Evolutionary conservation across 2,113 vertebrate species (phyloP), one percentile per base, ranked within the genome.

Genomic region (Xenopus borealis): DNA sequence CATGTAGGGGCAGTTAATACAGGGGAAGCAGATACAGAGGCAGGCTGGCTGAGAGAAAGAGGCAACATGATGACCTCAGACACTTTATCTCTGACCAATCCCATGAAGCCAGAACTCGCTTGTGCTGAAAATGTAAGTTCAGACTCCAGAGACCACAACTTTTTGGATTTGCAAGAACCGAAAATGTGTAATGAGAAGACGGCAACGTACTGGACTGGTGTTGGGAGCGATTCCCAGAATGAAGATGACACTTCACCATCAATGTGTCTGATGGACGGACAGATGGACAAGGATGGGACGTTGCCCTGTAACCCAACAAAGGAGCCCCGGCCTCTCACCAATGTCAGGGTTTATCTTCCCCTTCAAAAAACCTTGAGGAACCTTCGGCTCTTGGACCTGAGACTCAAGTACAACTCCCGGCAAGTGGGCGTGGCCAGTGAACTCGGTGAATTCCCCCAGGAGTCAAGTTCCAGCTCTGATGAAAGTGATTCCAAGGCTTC

Each of bases 181-280:
- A 76, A 69, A 69, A 69, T 76, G 66, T 76, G 73, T 44, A 76
- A 63, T 55, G 73, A 76, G 33, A 62, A 55, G 27, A 76, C 66
- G 0, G 66, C 73, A 27, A 76, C 73, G 4, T 76, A 76, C 19
- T 76, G 73, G 73, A 76, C 66, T 9, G 73, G 66, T 2, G 73
- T 59, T 14, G 59, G 66, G 4, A 59, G 18, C 10, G 73, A 76
- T 13, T 63, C 47, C 5, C 30, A 19, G 12, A 53, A 63, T n/a
- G 59, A 52, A 50, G 23, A 55, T 17, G 14, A 30, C 7, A n/a
- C 19, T 63, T 23, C 19, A 19, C 11, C 65, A 3, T 55, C 73
- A 17, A 12, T 55, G 11, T 8, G 50, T 40, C 10, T 62, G 52
- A 27, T 40, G 8, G 23, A 52, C 40, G 13, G 30, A 33, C 18